Percentiles rank a stretch among this genome's conserved stretches.
These are phyloP conservation scores for Macrotus californicus DNA, from an alignment of 2,113 vertebrate genomes.

Conservation along the genomic window DNA sequence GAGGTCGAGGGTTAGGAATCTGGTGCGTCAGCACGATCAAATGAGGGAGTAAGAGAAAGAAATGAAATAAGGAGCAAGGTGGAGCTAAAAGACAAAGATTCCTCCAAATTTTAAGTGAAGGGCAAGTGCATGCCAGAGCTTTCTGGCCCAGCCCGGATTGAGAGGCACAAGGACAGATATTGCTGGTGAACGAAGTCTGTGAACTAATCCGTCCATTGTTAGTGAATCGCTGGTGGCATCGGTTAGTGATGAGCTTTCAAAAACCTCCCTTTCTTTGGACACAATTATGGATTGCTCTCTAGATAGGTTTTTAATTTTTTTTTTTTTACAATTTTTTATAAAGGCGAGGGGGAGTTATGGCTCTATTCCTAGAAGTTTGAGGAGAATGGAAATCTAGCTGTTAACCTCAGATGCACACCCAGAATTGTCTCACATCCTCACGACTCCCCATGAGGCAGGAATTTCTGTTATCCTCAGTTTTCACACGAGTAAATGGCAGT, in stretches of 20 bases:
- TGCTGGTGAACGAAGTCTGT: background rate
- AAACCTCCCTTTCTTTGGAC: background rate
- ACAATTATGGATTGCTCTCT: background rate
- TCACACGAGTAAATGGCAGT: background rate
- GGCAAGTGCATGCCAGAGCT: background rate
- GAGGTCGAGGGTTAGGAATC: background rate
- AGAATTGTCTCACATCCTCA: background rate
- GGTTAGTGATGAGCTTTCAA: background rate
- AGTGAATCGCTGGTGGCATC: background rate
- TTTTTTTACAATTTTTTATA: background rate
- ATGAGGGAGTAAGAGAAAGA: background rate
- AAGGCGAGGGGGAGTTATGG: background rate
- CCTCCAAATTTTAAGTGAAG: background rate
- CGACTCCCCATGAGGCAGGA: rapidly evolving
- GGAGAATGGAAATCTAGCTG: background rate
- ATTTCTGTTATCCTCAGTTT: background rate
- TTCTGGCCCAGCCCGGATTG: background rate
- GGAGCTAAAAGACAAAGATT: background rate
- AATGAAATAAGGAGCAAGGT: background rate
- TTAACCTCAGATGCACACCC: background rate
- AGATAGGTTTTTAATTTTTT: background rate
- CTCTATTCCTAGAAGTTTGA: background rate
- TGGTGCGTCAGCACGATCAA: background rate
- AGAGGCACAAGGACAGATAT: background rate
- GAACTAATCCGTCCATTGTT: background rate